Base-by-base conservation (phyloP, 2,888 invertebrate species). In the Nipponacmea schrenckii region DNA sequence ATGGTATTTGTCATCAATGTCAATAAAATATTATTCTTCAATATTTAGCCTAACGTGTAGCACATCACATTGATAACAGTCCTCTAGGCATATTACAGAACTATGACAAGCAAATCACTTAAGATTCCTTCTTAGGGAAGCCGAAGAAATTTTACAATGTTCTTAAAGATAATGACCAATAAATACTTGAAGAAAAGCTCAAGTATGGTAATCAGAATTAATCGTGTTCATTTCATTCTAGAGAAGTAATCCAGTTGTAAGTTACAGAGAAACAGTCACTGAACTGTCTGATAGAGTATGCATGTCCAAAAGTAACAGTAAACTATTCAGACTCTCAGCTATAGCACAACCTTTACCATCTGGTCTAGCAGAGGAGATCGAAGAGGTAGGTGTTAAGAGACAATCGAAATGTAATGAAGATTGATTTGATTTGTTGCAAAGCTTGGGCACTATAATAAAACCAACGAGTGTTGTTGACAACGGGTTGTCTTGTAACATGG, bases 221-320 rank as follows among this genome's bases (percentile, higher is more conserved):
- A 31, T 31, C 31, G 5, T 31, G 10, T 39, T 10, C 3, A 39
- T 39, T 39, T 39, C 39, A 39, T 93, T 99, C 88, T 97, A 98
- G 92, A 97, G 97, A 89, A 97, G 97, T 68, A 98, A 99, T 88
- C 99, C 99, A 1, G 98, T 99, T 77, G 99, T 99, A 39, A 88
- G 85, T 20, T 89, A 88, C 82, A 83, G 97, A 90, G 99, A 99
- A 92, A 98, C 98, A 0, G 98, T 99, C 62, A 92, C 92, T 67
- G 95, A 95, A 86, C 95, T 95, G 90, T 98, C 98, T 1, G 93
- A 95, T 91, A 94, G 95, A 89, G 94, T 94, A 93, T 99, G 98
- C 91, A 92, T 99, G 84, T 96, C 98, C 79, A 99, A 99, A 91
- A 98, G 98, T 2, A 97, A 97, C 87, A 99, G 99, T 92, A 99